phyloP scores from a whole-genome alignment of 2,113 vertebrate species.

The Panurus biarmicus region DNA sequence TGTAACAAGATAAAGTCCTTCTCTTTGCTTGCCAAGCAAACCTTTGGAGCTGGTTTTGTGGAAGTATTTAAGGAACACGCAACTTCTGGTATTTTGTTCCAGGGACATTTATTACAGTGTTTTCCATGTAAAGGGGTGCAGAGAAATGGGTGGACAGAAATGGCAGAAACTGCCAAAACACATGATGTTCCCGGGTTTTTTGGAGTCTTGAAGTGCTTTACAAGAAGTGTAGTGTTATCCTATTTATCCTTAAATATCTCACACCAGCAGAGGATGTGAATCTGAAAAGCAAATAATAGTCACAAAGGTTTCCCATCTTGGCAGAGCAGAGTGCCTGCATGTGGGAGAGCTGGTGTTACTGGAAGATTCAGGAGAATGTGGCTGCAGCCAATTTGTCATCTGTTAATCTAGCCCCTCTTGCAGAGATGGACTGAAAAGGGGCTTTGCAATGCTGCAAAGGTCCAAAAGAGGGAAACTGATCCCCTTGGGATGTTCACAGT shows the following conservation, averaged over 20 bases:
- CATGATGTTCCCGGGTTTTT: background rate
- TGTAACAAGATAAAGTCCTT: background rate
- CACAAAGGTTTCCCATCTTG: background rate
- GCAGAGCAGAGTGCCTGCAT: background rate
- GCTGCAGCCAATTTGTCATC: background rate
- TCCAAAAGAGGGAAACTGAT: background rate
- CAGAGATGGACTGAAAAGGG: background rate
- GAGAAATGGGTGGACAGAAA: background rate
- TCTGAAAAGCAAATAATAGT: background rate
- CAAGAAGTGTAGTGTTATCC: background rate
- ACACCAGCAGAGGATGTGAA: background rate
- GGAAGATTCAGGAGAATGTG: background rate
- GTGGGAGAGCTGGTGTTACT: background rate
- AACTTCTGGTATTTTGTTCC: background rate
- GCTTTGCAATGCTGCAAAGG: background rate
- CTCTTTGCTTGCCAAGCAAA: background rate
- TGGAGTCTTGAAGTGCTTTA: background rate
- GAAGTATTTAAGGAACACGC: background rate
- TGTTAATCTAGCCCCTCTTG: background rate
- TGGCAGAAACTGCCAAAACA: background rate
- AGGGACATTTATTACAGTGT: background rate
- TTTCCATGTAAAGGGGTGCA: background rate
- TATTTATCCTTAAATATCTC: background rate
- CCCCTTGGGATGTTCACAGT: background rate
- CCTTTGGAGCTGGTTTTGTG: background rate